These are phyloP conservation scores for Epicauta chinensis DNA, from an alignment of 1,140 invertebrate genomes.

Conservation along the genomic window DNA sequence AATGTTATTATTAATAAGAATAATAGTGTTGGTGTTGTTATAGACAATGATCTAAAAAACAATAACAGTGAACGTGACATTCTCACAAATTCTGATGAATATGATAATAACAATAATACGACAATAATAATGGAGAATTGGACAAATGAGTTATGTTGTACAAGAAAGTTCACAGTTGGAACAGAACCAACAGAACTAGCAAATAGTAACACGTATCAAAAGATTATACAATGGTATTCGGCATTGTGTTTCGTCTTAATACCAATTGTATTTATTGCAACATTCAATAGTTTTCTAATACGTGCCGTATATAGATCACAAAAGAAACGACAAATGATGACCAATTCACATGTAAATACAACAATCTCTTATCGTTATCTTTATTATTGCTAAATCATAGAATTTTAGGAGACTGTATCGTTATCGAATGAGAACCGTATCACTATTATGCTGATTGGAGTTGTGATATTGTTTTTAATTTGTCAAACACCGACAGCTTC, in stretches of 20 bases:
- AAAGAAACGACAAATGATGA: conserved; percentile 50
- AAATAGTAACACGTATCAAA: conserved; percentile 50
- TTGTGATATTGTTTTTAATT: conserved; percentile 66
- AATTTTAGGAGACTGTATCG: conserved; percentile 24
- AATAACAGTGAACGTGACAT: no score
- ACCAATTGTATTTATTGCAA: conserved; percentile 57
- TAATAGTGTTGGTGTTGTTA: no score
- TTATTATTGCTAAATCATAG: conserved; percentile 4
- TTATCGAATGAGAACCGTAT: conserved; percentile 61
- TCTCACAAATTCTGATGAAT: no score
- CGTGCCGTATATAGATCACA: conserved; percentile 56
- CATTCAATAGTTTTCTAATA: conserved; percentile 70
- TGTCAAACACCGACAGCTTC: conserved; percentile 65
- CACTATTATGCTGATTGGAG: conserved; percentile 67
- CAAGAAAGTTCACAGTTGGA: conserved; percentile 23
- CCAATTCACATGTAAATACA: conserved; percentile 44
- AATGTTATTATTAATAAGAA: no score
- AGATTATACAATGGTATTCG: conserved; percentile 62
- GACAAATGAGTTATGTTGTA: conserved; percentile 25
- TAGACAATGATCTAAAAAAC: no score
- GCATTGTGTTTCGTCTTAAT: conserved; percentile 59
- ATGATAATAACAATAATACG: no score
- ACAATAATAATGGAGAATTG: background rate
- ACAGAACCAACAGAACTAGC: conserved; percentile 42
- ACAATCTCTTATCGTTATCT: background rate